Evolutionary conservation across 2,888 invertebrate species (phyloP).

Genomic region (Latrodectus hesperus): DNA sequence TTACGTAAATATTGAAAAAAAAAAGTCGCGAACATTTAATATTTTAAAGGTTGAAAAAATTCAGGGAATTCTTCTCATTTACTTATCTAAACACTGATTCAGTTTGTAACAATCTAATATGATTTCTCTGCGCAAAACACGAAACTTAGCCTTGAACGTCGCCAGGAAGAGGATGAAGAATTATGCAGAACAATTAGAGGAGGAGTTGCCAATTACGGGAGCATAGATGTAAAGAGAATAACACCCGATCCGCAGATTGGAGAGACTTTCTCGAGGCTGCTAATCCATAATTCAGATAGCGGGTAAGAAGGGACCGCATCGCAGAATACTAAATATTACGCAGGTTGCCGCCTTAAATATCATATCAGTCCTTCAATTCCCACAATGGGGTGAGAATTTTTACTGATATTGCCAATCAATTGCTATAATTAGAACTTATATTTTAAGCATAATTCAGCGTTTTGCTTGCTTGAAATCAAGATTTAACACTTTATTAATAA

Average conservation of each 20-base stretch:
- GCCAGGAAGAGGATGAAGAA: neutral
- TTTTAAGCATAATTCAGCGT: neutral
- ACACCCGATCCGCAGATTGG: neutral
- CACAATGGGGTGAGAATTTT: neutral
- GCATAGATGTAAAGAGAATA: neutral
- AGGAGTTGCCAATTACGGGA: slow-evolving; percentile 46
- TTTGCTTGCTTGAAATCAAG: neutral
- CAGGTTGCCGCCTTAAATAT: neutral
- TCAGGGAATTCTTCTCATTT: too few relatives aligned
- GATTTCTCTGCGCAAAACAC: too few relatives aligned
- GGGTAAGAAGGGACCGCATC: neutral
- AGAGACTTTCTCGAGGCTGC: neutral
- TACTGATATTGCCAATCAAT: neutral
- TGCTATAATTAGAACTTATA: neutral
- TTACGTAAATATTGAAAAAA: too few relatives aligned
- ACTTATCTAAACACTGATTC: too few relatives aligned
- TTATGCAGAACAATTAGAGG: slow-evolving; percentile 57
- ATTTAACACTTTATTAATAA: neutral
- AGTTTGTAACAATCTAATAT: too few relatives aligned
- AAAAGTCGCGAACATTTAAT: too few relatives aligned
- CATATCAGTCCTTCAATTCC: neutral
- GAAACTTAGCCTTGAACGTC: neutral
- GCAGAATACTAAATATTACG: neutral
- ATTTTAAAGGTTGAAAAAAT: too few relatives aligned
- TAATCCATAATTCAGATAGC: neutral